These are phyloP conservation scores for Paralichthys olivaceus DNA, from an alignment of 2,113 vertebrate genomes.

Conservation along the genomic window DNA sequence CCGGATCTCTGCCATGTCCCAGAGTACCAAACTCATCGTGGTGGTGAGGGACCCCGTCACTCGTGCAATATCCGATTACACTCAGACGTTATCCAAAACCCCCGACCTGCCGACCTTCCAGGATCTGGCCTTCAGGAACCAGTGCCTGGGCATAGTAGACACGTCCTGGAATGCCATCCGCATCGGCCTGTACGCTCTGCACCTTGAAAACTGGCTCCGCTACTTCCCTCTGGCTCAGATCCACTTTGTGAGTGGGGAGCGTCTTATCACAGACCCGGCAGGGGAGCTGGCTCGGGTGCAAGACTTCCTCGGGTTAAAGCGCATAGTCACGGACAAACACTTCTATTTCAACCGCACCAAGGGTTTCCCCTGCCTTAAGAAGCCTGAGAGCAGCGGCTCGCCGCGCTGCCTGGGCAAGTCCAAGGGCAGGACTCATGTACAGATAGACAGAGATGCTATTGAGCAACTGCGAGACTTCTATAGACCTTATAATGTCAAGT, in stretches of 20 bases:
- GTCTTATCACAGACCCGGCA: conserved; percentile 91
- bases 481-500: conserved; percentile 91
- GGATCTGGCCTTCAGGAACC: conserved; percentile 91
- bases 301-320: conserved; percentile 92
- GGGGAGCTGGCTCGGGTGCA: conserved; percentile 92
- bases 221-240: conserved; percentile 93
- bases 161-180: conserved; percentile 93
- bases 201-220: conserved; percentile 93
- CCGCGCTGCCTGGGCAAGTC: conserved; percentile 95
- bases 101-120: conserved; percentile 93
- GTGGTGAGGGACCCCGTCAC: conserved; percentile 88
- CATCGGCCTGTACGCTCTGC: conserved; percentile 91
- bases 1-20: conserved; percentile 90
- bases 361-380: conserved; percentile 94
- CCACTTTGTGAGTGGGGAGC: conserved; percentile 93
- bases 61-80: conserved; percentile 81
- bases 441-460: conserved; percentile 92
- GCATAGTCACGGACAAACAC: conserved; percentile 93
- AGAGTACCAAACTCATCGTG: conserved; percentile 90
- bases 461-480: conserved; percentile 95
- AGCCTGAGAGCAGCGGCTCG: conserved; percentile 84
- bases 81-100: conserved; percentile 86
- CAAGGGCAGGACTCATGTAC: conserved; percentile 93
- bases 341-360: conserved; percentile 98
- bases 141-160: conserved; percentile 90